Evolutionary conservation across 2,113 vertebrate species (phyloP).

Genomic region (Sapayoa aenigma): DNA sequence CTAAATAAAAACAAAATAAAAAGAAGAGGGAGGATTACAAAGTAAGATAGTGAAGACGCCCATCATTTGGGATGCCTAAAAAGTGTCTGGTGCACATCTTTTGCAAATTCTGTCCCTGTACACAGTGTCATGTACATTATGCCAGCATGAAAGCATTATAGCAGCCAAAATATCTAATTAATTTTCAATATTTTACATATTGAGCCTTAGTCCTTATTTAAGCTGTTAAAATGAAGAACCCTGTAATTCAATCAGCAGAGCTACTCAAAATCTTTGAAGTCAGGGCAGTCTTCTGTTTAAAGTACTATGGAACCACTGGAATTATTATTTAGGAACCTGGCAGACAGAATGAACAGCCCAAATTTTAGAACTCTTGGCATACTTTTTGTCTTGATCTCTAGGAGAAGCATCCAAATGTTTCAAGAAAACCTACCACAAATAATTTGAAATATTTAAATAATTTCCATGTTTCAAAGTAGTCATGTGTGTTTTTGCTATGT

Average conservation of each 20-base stretch:
- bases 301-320: neutral
- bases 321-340: neutral
- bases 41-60: neutral
- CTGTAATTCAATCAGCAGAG: neutral
- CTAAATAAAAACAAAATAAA: neutral
- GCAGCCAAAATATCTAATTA: neutral
- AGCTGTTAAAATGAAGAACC: neutral
- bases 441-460: neutral
- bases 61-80: neutral
- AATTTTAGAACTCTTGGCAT: neutral
- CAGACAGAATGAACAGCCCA: neutral
- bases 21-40: neutral
- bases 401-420: neutral
- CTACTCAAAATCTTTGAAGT: neutral
- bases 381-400: neutral
- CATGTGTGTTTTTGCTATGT: neutral
- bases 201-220: neutral
- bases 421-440: neutral
- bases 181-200: neutral
- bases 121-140: neutral
- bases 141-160: neutral
- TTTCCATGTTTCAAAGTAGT: neutral
- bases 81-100: neutral
- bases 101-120: neutral
- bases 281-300: neutral